A percentile compares a stretch with the other conserved stretches of the same genome.
Conservation (phyloP, 2,888 invertebrate species). For the Drosophila basisetae region DNA sequence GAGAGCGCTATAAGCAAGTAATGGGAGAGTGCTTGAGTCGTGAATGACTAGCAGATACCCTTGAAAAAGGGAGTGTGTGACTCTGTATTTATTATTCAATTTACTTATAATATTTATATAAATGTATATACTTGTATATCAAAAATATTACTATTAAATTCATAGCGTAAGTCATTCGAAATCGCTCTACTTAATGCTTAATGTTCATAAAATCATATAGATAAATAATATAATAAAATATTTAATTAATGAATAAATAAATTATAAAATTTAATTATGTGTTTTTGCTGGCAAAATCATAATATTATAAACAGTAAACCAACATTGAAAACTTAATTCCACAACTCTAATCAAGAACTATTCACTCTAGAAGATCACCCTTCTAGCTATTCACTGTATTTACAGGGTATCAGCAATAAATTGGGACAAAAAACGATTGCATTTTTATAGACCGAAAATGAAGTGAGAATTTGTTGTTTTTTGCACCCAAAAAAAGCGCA, state of each 20-base stretch:
- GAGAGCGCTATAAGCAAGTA: neutral
- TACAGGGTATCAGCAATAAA: constrained; percentile 2
- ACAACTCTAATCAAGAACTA: neutral
- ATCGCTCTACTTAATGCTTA: neutral
- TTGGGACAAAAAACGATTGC: constrained; percentile 55
- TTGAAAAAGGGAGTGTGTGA: neutral
- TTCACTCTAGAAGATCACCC: neutral
- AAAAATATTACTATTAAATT: neutral
- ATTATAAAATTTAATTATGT: no score
- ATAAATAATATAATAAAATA: neutral
- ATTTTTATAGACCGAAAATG: constrained; percentile 74
- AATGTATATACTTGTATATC: no score
- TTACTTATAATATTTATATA: neutral
- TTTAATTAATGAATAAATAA: neutral
- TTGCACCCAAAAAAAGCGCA: constrained; percentile 24
- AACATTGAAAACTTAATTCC: neutral
- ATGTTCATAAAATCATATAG: neutral
- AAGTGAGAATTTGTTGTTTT: constrained; percentile 68
- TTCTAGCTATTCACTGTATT: neutral
- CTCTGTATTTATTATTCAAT: neutral
- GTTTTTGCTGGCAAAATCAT: no score
- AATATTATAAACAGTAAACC: no score
- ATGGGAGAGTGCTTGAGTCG: neutral
- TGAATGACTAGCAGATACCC: constrained; percentile 12
- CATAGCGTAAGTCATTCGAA: no score